A percentile compares a stretch with the other conserved stretches of the same genome.
These are phyloP conservation scores for Okamejei kenojei DNA, from an alignment of 2,797 vertebrate genomes.

Conservation along the genomic window DNA sequence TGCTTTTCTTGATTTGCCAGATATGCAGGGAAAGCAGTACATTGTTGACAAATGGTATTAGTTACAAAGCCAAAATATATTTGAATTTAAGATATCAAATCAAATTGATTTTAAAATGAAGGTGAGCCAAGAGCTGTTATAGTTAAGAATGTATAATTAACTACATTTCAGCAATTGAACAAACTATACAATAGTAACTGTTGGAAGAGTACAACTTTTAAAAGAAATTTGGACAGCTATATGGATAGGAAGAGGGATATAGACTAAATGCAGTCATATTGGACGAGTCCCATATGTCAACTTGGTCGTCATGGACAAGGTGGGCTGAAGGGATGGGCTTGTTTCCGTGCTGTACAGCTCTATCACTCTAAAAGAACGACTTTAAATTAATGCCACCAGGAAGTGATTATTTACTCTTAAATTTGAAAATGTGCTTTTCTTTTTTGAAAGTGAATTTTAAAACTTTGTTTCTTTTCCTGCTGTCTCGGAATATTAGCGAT, in stretches of 20 bases:
- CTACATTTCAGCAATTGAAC: neutral
- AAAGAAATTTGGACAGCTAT: too few relatives aligned
- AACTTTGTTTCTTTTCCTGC: slow-evolving; percentile 53
- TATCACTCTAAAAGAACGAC: too few relatives aligned
- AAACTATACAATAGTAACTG: neutral
- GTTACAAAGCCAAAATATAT: neutral
- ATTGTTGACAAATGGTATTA: neutral
- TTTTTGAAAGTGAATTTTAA: neutral
- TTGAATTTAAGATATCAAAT: neutral
- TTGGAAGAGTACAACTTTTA: neutral
- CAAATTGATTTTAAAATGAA: neutral
- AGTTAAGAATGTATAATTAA: neutral
- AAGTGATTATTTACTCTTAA: neutral
- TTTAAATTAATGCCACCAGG: neutral
- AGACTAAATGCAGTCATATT: too few relatives aligned
- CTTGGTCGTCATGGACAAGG: too few relatives aligned
- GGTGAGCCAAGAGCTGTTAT: neutral
- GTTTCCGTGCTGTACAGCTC: too few relatives aligned
- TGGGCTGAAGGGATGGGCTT: too few relatives aligned
- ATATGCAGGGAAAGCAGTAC: neutral
- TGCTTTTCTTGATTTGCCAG: neutral
- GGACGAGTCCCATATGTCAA: too few relatives aligned
- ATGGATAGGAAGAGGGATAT: too few relatives aligned
- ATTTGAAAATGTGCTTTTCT: neutral
- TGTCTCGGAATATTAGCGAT: slow-evolving; percentile 59